phyloP scores from a whole-genome alignment of 2,113 vertebrate species.

The Fregata magnificens region DNA sequence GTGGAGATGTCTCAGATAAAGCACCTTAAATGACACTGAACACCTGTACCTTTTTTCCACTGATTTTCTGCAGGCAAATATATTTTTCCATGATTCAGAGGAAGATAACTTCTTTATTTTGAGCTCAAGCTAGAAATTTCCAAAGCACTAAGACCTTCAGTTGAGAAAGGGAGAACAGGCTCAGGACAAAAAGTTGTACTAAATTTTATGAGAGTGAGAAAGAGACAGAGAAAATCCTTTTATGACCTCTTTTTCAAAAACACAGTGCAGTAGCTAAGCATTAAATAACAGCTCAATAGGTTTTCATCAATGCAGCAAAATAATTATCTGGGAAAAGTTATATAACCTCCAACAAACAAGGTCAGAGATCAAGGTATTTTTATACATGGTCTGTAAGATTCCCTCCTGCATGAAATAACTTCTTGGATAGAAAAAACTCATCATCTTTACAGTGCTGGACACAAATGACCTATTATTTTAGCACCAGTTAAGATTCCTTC shows the following conservation, averaged over 20 bases:
- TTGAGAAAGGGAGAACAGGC: background rate
- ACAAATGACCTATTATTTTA: background rate
- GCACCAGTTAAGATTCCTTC: background rate
- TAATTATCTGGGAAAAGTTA: background rate
- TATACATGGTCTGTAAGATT: background rate
- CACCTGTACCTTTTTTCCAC: background rate
- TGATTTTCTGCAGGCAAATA: background rate
- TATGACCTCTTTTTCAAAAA: background rate
- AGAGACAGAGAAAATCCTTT: background rate
- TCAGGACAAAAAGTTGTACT: background rate
- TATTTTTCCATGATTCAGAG: background rate
- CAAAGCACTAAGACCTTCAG: background rate
- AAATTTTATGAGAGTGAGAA: background rate
- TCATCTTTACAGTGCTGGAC: background rate
- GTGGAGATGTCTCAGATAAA: background rate
- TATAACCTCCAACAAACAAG: background rate
- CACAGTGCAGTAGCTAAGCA: background rate
- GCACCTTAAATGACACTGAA: background rate
- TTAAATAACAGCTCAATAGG: background rate
- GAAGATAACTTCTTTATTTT: background rate
- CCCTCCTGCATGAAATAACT: background rate
- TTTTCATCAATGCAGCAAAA: slow-evolving; percentile 22
- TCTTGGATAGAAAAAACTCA: background rate
- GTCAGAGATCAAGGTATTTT: background rate
- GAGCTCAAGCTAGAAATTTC: background rate